Conservation (phyloP, 1,140 invertebrate species). For the Macrobrachium rosenbergii region DNA sequence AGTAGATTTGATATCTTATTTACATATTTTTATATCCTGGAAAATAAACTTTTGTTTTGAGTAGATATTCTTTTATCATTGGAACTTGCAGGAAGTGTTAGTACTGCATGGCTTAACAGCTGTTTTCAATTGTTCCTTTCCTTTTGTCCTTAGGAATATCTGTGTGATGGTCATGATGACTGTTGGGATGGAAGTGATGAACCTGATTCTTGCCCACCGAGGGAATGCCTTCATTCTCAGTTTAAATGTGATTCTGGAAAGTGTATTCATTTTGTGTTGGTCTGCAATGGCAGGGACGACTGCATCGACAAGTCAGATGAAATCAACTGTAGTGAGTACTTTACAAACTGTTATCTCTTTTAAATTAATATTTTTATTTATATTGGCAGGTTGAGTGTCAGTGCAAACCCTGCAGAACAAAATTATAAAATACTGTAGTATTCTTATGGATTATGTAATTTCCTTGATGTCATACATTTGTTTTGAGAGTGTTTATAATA, state of each 20-base stretch:
- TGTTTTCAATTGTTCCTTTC: constrained; percentile 19
- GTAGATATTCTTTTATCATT: too few species aligned
- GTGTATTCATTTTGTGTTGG: constrained; percentile 53
- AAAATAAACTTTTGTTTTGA: too few species aligned
- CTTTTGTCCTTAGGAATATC: constrained; percentile 52
- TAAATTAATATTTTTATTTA: background rate
- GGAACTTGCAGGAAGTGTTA: too few species aligned
- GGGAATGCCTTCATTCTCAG: constrained; percentile 51
- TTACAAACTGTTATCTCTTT: background rate
- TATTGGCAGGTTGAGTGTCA: background rate
- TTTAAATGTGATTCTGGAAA: constrained; percentile 54
- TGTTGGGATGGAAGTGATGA: constrained; percentile 81
- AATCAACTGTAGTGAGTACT: constrained; percentile 66
- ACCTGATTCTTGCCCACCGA: constrained; percentile 50
- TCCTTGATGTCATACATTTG: too few species aligned
- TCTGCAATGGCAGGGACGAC: constrained; percentile 79
- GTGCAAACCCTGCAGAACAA: background rate
- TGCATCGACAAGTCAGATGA: constrained; percentile 81
- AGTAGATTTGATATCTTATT: too few species aligned
- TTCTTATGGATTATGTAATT: too few species aligned
- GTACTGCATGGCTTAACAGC: too few species aligned
- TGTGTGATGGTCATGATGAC: constrained; percentile 79
- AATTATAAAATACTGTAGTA: background rate
- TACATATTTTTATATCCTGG: too few species aligned
- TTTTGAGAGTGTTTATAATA: too few species aligned